Base-by-base conservation (phyloP, 2,888 invertebrate species). In the Ectemnius lituratus region DNA sequence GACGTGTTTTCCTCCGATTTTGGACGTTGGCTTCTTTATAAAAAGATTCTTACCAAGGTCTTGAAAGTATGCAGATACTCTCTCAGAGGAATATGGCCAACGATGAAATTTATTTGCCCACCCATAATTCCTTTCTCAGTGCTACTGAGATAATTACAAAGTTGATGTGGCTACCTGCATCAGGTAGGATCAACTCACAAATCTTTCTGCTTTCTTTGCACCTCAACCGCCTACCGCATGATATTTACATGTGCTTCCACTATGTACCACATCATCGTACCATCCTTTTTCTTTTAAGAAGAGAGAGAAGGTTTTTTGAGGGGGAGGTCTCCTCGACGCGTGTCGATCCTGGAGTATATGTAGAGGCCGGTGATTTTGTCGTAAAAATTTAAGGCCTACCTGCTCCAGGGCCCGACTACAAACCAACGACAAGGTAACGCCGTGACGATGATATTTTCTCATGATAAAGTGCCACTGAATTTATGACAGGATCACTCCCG, bases 391-490 rank as follows among this genome's bases (percentile, higher is more conserved):
- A 61, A 68, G 20, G 56, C 52, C 16, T 56, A 28, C 60, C 60
- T 13, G 60, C 60, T 27, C 45, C 45, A 59, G 23, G 23, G 37
- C 68, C 70, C 23, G 47, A 27, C 67, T 52, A 60, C 62, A 56
- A 61, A 62, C 62, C 61, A 57, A 61, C 73, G 8, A 37, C 37
- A 37, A 37, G 37, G 6, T 37, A 1, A 11, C 37, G 37, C 37
- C 37, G 37, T 60, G 64, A 75, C 59, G 68, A 74, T 76, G 82
- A 79, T 79, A 70, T 61, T 67, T 70, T 11, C 61, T 56, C 70
- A 74, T 72, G 78, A 83, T 78, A 75, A 75, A 76, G 69, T 60
- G 57, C 64, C 59, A 28, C 27, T 16, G 49, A 75, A 83, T 83
- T 76, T 76, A 80, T 70, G 73, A 72, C 68, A 67, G 71, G 11